Percentiles rank a stretch among this genome's conserved stretches.
phyloP scores from a whole-genome alignment of 2,797 vertebrate species.

The Bradypodion ventrale region DNA sequence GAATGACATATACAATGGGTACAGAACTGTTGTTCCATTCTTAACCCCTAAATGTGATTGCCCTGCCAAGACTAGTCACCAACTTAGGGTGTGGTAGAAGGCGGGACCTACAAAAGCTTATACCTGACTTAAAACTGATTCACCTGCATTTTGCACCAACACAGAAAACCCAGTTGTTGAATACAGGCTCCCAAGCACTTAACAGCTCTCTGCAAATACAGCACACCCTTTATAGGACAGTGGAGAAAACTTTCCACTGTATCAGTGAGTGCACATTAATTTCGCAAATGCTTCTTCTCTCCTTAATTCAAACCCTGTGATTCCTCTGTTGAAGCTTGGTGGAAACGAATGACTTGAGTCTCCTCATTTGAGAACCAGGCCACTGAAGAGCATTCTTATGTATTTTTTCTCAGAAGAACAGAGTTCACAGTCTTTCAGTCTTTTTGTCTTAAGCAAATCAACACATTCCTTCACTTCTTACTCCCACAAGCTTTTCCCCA shows the following conservation, averaged over 20 bases:
- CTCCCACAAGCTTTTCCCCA: not conserved
- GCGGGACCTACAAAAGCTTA: too few species aligned
- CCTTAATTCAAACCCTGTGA: too few species aligned
- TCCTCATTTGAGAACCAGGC: not conserved
- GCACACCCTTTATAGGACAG: too few species aligned
- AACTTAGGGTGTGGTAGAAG: too few species aligned
- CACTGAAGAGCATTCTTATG: not conserved
- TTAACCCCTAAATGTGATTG: too few species aligned
- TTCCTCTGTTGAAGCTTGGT: too few species aligned
- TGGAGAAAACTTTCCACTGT: not conserved
- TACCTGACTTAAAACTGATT: not conserved
- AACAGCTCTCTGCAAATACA: not conserved
- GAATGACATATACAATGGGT: too few species aligned
- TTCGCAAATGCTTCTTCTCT: not conserved
- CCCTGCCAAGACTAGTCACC: too few species aligned
- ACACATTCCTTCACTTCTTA: too few species aligned
- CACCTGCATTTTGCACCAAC: not conserved
- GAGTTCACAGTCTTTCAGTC: not conserved
- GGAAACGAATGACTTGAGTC: too few species aligned
- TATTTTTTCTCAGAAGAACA: not conserved
- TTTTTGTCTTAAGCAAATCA: not conserved
- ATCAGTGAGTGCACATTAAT: not conserved
- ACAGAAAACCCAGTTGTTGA: not conserved
- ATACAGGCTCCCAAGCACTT: not conserved
- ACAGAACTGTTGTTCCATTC: too few species aligned